Evolutionary conservation across 2,113 vertebrate genomes (phyloP).

Genomic region (Myotis yumanensis): DNA sequence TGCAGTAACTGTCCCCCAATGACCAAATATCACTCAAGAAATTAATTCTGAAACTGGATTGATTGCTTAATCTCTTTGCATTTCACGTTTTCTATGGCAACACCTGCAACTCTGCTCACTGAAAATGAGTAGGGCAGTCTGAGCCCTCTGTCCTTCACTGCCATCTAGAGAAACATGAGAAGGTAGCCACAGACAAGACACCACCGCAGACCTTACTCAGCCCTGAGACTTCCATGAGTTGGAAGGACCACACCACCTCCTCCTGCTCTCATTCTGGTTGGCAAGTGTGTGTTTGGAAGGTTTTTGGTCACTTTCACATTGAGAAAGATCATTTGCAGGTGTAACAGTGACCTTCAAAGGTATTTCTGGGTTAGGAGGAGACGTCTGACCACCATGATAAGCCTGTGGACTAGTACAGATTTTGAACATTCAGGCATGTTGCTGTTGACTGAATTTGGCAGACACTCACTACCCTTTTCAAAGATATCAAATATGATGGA

Average conservation of each 20-base stretch:
- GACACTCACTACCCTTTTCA: not conserved
- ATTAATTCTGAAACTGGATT: not conserved
- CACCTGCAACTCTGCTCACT: not conserved
- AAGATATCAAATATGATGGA: not conserved
- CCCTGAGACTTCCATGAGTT: not conserved
- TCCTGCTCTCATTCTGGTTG: not conserved
- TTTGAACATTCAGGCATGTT: not conserved
- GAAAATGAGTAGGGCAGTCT: not conserved
- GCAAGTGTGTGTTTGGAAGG: not conserved
- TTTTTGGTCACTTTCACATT: not conserved
- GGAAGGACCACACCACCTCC: not conserved
- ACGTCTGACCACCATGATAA: not conserved
- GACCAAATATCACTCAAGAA: not conserved
- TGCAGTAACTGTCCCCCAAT: not conserved
- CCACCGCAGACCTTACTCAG: not conserved
- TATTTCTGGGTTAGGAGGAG: not conserved
- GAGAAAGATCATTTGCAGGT: not conserved
- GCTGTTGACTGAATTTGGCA: not conserved
- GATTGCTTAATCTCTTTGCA: not conserved
- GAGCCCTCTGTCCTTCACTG: too few species aligned
- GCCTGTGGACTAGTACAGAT: not conserved
- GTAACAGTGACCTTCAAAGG: not conserved
- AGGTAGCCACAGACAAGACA: not conserved
- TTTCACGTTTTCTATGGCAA: not conserved
- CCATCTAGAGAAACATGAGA: not conserved